Conservation (phyloP, 1,140 invertebrate genomes). For the Campoletis sonorensis region DNA sequence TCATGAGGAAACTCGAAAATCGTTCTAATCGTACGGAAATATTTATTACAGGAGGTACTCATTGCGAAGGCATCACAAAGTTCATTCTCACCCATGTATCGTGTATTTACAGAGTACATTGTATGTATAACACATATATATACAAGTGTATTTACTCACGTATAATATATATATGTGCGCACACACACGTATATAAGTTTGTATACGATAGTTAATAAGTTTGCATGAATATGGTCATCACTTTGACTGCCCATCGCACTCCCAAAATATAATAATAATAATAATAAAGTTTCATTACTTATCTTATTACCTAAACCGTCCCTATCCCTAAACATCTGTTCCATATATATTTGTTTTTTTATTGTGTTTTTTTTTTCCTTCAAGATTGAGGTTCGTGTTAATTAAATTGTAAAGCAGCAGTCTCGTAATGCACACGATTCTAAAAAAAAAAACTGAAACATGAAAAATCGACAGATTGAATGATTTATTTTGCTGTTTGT, state of each 20-base stretch:
- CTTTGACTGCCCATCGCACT: constrained; percentile 10
- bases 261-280: constrained; percentile 19
- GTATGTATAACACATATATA: not conserved
- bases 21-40: constrained; percentile 46
- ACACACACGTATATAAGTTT: too few relatives aligned
- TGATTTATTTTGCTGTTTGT: too few relatives aligned
- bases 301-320: constrained; percentile 19
- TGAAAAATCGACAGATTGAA: not conserved
- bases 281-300: not conserved
- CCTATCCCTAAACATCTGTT: constrained; percentile 34
- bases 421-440: not conserved
- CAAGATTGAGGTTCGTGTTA: too few relatives aligned
- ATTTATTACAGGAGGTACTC: constrained; percentile 47
- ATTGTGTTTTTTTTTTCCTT: too few relatives aligned
- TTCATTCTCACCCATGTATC: constrained; percentile 39
- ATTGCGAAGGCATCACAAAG: constrained; percentile 25
- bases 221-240: constrained; percentile 37
- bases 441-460: constrained; percentile 21
- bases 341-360: not conserved
- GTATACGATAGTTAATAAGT: constrained; percentile 8
- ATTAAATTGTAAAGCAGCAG: too few relatives aligned
- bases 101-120: constrained; percentile 39
- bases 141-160: too few relatives aligned
- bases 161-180: too few relatives aligned
- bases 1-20: too few relatives aligned